Evolutionary conservation across 2,797 vertebrate genomes (phyloP).

Genomic region (Melanotaenia trifasciata): DNA sequence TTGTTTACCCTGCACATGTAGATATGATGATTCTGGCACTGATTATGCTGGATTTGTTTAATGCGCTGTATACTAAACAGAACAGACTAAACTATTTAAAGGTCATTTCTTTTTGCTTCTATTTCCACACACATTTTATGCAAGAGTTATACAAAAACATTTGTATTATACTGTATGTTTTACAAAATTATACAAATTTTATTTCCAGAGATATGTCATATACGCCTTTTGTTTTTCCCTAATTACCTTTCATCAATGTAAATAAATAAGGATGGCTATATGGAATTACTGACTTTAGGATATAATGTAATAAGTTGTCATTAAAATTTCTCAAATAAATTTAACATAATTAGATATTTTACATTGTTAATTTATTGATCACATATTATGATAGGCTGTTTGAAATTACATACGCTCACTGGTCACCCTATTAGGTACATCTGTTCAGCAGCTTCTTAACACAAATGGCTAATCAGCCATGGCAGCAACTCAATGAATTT

Average conservation of each 20-base stretch:
- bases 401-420: background rate
- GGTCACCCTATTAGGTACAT: too few species aligned
- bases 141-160: background rate
- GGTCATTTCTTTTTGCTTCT: background rate
- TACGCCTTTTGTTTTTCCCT: background rate
- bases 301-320: background rate
- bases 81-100: slow-evolving; percentile 2
- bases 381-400: background rate
- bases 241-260: background rate
- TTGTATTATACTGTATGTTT: background rate
- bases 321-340: background rate
- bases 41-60: background rate
- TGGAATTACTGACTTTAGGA: too few species aligned
- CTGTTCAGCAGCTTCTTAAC: too few species aligned
- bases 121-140: slow-evolving; percentile 1
- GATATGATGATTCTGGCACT: background rate
- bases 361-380: background rate
- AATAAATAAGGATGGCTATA: too few species aligned
- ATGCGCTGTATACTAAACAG: background rate
- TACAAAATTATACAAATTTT: background rate
- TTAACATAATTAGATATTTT: too few species aligned
- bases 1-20: background rate
- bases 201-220: background rate
- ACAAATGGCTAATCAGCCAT: too few species aligned
- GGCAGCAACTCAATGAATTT: too few species aligned